Conservation (phyloP, 1,140 invertebrate species). For the Scaptomyza montana region DNA sequence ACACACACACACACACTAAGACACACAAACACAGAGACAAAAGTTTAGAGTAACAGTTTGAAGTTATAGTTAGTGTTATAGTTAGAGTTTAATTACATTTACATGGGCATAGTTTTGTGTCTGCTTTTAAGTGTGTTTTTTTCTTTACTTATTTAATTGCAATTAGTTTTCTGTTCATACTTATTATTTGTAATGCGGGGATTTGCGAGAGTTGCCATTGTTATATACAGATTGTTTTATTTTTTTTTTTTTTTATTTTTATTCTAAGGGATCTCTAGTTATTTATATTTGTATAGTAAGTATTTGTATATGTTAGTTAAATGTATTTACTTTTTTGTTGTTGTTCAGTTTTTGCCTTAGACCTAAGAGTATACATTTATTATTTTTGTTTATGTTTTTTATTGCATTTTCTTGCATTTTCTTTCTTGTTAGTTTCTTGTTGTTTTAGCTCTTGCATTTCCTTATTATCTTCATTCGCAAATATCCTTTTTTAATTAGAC, state of each 20-base stretch:
- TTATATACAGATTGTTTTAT: slow-evolving; percentile 18
- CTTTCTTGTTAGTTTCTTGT: slow-evolving; percentile 4
- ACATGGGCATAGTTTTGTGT: slow-evolving; percentile 17
- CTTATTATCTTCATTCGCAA: slow-evolving; percentile 76
- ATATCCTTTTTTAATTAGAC: slow-evolving; percentile 76
- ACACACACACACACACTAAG: slow-evolving; percentile 19
- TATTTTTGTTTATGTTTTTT: slow-evolving; percentile 8
- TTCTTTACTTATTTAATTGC: slow-evolving; percentile 47
- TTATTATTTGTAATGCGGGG: slow-evolving; percentile 25
- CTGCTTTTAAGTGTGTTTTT: slow-evolving; percentile 30
- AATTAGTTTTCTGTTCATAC: slow-evolving; percentile 14
- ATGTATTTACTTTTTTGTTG: slow-evolving; percentile 31
- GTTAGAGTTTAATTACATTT: slow-evolving; percentile 39
- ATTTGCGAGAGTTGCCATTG: slow-evolving; percentile 36
- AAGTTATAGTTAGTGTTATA: slow-evolving; percentile 22
- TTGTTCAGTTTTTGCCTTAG: slow-evolving; percentile 36
- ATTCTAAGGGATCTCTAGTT: slow-evolving; percentile 34
- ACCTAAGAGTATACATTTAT: slow-evolving; percentile 67
- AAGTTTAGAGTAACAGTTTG: slow-evolving; percentile 18
- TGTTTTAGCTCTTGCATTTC: slow-evolving; percentile 11
- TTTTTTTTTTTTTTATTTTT: not conserved
- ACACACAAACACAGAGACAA: slow-evolving; percentile 10
- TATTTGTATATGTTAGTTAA: slow-evolving; percentile 16
- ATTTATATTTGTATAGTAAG: slow-evolving; percentile 24
- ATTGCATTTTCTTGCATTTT: slow-evolving; percentile 17